Percentiles rank a stretch among this genome's conserved stretches.
phyloP scores from a whole-genome alignment of 2,113 vertebrate genomes.

The Lagenorhynchus albirostris region DNA sequence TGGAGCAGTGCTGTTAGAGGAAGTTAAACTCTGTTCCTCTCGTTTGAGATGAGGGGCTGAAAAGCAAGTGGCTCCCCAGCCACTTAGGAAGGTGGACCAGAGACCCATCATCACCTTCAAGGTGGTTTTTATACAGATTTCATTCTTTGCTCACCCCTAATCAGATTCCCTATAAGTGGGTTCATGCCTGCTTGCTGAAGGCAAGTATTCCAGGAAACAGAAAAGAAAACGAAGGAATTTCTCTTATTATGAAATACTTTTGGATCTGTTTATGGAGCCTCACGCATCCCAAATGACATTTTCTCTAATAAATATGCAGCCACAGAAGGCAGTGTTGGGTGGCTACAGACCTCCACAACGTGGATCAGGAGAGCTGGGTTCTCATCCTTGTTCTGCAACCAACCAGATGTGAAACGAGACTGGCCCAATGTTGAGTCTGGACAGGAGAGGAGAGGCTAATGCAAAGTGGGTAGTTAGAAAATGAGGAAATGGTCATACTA shows the following conservation, averaged over 20 bases:
- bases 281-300: background rate
- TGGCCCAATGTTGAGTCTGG: background rate
- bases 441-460: background rate
- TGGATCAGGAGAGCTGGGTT: background rate
- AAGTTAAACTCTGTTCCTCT: conserved; percentile 13
- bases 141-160: background rate
- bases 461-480: background rate
- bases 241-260: background rate
- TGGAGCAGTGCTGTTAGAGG: background rate
- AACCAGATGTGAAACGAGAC: background rate
- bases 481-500: background rate
- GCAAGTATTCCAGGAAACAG: background rate
- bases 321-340: background rate
- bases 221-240: background rate
- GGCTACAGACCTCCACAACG: background rate
- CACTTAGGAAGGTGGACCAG: background rate
- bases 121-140: background rate
- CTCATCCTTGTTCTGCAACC: background rate
- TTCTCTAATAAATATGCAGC: background rate
- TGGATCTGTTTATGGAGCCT: background rate
- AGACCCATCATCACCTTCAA: background rate
- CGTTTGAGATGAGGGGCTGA: background rate
- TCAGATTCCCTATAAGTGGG: background rate
- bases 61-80: background rate
- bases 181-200: background rate